phyloP scores from a whole-genome alignment of 2,888 invertebrate species.

The Eupithecia abbreviata region DNA sequence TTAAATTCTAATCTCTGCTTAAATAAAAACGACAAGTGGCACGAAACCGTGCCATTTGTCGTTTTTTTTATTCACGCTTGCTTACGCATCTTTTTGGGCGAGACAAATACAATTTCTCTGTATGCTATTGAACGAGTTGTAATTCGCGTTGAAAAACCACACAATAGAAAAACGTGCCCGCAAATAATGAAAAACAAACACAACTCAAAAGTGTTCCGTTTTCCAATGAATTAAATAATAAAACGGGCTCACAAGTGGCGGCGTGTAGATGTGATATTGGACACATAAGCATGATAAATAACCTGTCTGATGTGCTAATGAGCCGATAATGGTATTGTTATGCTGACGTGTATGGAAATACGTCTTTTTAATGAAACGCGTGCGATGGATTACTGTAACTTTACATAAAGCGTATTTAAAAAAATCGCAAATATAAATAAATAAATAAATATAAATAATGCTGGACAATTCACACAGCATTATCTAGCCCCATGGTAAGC shows the following conservation, averaged over 20 bases:
- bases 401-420: background rate
- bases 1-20: too few relatives aligned
- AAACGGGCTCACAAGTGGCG: slow-evolving; percentile 8
- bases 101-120: background rate
- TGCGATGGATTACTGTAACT: background rate
- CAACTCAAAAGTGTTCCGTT: background rate
- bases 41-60: too few relatives aligned
- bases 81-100: background rate
- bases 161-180: slow-evolving; percentile 5
- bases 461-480: too few relatives aligned
- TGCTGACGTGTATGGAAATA: slow-evolving; percentile 12
- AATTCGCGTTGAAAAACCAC: background rate
- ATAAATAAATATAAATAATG: too few relatives aligned
- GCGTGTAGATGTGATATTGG: slow-evolving; percentile 13
- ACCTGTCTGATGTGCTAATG: slow-evolving; percentile 28
- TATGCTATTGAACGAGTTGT: background rate
- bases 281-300: slow-evolving; percentile 31
- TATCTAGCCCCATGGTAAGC: too few relatives aligned
- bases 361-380: background rate
- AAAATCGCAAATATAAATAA: too few relatives aligned
- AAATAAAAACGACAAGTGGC: too few relatives aligned
- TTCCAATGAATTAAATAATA: slow-evolving; percentile 9
- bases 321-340: slow-evolving; percentile 25
- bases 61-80: background rate
- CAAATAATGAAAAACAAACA: background rate